Evolutionary conservation across 1,140 invertebrate genomes (phyloP).

Genomic region (Fopius arisanus): DNA sequence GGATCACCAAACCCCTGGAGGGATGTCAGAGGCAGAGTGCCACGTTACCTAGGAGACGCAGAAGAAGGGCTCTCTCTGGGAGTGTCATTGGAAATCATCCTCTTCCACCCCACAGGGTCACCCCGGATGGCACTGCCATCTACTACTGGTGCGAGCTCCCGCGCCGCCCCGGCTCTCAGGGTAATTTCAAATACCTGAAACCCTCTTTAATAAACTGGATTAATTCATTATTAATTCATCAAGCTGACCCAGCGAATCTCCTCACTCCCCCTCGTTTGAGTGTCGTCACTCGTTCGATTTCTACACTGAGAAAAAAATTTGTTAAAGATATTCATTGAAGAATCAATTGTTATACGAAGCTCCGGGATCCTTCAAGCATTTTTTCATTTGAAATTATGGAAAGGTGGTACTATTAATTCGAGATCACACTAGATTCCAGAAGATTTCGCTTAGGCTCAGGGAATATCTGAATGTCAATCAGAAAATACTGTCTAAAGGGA

Average conservation of each 20-base stretch:
- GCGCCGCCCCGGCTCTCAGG: slow-evolving; percentile 64
- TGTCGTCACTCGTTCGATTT: slow-evolving; percentile 18
- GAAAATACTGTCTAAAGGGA: too few species aligned
- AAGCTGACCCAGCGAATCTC: slow-evolving; percentile 27
- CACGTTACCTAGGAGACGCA: slow-evolving; percentile 57
- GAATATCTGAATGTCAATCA: too few species aligned
- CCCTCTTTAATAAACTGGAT: slow-evolving; percentile 27
- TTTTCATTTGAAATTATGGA: too few species aligned
- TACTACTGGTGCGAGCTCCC: slow-evolving; percentile 83
- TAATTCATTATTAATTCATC: too few species aligned
- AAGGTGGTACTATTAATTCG: too few species aligned
- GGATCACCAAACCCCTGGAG: slow-evolving; percentile 25
- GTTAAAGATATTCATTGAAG: too few species aligned
- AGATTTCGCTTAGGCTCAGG: too few species aligned
- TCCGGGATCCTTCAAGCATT: too few species aligned
- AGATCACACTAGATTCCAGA: too few species aligned
- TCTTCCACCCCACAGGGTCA: slow-evolving; percentile 75
- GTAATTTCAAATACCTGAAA: slow-evolving; percentile 46
- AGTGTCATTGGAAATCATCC: slow-evolving; percentile 56
- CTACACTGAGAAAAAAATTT: too few species aligned
- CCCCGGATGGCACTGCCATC: slow-evolving; percentile 81
- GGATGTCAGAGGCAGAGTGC: slow-evolving; percentile 51
- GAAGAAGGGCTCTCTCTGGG: slow-evolving; percentile 54
- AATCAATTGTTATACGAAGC: too few species aligned
- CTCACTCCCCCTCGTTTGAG: slow-evolving; percentile 1